Conservation (phyloP, 2,797 vertebrate species). For the Pseudocheirus occidentalis region DNA sequence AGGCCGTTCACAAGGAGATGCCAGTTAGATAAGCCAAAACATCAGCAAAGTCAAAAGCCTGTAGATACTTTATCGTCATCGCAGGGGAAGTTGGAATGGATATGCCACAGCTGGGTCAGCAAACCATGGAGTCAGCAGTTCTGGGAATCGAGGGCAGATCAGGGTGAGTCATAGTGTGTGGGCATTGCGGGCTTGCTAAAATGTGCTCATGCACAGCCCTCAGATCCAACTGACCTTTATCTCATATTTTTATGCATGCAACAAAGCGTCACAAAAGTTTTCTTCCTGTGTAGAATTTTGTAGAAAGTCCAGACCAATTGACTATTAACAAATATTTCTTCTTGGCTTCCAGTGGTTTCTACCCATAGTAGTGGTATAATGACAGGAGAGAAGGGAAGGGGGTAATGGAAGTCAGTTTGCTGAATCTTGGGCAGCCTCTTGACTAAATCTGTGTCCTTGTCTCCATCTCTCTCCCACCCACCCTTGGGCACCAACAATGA, state of each 20-base stretch:
- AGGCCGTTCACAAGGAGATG: not conserved
- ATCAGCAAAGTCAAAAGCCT: not conserved
- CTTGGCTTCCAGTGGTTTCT: not conserved
- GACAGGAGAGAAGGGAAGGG: not conserved
- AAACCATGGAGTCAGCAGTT: not conserved
- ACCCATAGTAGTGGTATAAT: not conserved
- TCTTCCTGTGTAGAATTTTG: not conserved
- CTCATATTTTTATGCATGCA: not conserved
- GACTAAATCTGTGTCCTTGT: not conserved
- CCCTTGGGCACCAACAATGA: not conserved
- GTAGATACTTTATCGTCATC: not conserved
- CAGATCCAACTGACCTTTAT: not conserved
- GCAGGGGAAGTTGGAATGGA: not conserved
- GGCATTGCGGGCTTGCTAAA: constrained; percentile 2
- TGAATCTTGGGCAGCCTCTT: not conserved
- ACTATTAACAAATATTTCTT: not conserved
- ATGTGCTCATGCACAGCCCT: not conserved
- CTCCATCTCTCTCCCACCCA: not conserved
- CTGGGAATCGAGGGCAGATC: not conserved
- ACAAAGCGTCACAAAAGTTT: not conserved
- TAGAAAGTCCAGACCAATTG: not conserved
- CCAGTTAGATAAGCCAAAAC: not conserved
- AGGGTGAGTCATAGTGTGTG: not conserved
- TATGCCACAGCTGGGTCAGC: not conserved
- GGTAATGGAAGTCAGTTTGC: not conserved